phyloP scores from a whole-genome alignment of 2,797 vertebrate species.

The Choloepus didactylus region DNA sequence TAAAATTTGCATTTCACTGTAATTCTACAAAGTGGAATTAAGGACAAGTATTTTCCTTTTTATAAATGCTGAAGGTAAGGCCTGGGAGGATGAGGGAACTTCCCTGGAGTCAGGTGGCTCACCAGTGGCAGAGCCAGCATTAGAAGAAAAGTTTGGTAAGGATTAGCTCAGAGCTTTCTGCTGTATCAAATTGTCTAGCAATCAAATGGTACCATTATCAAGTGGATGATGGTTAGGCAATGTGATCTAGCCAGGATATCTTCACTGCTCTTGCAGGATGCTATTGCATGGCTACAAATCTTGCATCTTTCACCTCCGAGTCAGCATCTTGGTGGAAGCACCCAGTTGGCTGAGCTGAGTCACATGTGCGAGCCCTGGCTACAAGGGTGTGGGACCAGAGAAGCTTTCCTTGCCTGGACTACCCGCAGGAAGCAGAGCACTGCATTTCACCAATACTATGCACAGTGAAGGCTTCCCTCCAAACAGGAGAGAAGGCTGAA shows the following conservation, averaged over 20 bases:
- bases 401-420: neutral
- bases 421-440: neutral
- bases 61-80: neutral
- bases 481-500: neutral
- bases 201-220: neutral
- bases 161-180: neutral
- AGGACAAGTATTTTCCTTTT: slow-evolving; percentile 14
- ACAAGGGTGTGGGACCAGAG: neutral
- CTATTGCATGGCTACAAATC: neutral
- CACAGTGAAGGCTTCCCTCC: neutral
- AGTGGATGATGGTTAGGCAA: neutral
- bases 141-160: neutral
- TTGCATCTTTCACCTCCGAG: neutral
- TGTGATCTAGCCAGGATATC: neutral
- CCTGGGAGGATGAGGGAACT: neutral
- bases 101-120: neutral
- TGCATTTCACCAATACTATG: neutral
- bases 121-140: neutral
- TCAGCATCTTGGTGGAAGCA: neutral
- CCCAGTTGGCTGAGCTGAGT: neutral
- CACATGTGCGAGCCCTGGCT: neutral
- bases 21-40: neutral
- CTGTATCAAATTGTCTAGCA: neutral
- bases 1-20: slow-evolving; percentile 51
- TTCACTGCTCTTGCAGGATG: neutral